Percentiles rank a stretch among this genome's conserved stretches.
Evolutionary conservation across 2,113 vertebrate genomes (phyloP).

Genomic region (Clarias gariepinus): DNA sequence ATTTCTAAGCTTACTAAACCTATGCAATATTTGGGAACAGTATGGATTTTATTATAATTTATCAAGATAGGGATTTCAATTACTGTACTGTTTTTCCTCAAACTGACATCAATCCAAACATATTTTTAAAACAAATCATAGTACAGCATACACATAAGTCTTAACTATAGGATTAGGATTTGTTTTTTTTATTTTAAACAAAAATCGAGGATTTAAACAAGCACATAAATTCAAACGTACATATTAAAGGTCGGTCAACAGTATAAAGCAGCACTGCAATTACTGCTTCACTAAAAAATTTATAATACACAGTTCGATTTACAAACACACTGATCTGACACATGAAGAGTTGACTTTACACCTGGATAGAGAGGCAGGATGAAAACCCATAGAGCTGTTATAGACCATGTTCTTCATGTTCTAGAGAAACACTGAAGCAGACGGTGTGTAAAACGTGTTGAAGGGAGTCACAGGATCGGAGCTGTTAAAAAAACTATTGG

Average conservation of each 20-base stretch:
- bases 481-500: neutral
- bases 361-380: neutral
- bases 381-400: neutral
- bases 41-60: neutral
- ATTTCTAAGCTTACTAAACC: neutral
- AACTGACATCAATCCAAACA: neutral
- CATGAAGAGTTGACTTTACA: neutral
- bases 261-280: conserved; percentile 9
- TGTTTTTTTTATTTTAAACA: neutral
- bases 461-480: neutral
- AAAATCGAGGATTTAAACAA: neutral
- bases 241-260: neutral
- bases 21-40: no score
- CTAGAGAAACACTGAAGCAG: neutral
- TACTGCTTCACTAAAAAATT: conserved; percentile 9
- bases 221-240: neutral
- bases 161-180: neutral
- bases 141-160: neutral
- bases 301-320: conserved; percentile 61
- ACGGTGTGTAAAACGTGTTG: neutral
- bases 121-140: neutral
- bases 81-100: neutral
- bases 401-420: neutral
- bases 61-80: neutral
- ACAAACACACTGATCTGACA: conserved; percentile 55